These are phyloP conservation scores for Scaptodrosophila lebanonensis DNA, from an alignment of 1,140 invertebrate species.

Conservation along the genomic window DNA sequence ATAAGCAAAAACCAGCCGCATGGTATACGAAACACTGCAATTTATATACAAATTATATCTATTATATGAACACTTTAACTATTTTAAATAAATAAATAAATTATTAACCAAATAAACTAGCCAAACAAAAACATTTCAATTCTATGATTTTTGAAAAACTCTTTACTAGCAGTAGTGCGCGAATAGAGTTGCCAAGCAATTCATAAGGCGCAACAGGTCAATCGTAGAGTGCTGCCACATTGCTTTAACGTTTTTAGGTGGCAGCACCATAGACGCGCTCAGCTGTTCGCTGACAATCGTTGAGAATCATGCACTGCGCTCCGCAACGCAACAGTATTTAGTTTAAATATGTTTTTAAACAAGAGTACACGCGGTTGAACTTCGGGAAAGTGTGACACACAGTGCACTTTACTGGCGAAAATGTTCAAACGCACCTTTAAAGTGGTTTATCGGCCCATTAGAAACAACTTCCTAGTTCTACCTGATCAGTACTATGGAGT, in stretches of 20 bases:
- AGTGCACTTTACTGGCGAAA: conserved; percentile 14
- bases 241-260: conserved; percentile 2
- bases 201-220: conserved; percentile 17
- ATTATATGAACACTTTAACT: conserved; percentile 48
- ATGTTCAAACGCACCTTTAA: conserved; percentile 76
- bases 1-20: conserved; percentile 45
- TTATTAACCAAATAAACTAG: conserved; percentile 71
- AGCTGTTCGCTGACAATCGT: conserved; percentile 17
- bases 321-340: too few relatives aligned
- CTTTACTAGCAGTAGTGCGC: too few relatives aligned
- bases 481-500: conserved; percentile 71
- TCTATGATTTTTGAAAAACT: neutral
- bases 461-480: conserved; percentile 64
- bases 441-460: conserved; percentile 68
- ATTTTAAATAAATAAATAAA: conserved; percentile 70
- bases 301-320: too few relatives aligned
- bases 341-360: conserved; percentile 42
- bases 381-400: conserved; percentile 5
- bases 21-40: conserved; percentile 55
- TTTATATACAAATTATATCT: conserved; percentile 47
- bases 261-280: conserved; percentile 13
- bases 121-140: conserved; percentile 42
- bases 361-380: conserved; percentile 3
- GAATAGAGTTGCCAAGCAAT: too few relatives aligned
- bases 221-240: neutral